These are phyloP conservation scores for Drosophila mercatorum DNA, from an alignment of 2,888 invertebrate species.

Conservation along the genomic window DNA sequence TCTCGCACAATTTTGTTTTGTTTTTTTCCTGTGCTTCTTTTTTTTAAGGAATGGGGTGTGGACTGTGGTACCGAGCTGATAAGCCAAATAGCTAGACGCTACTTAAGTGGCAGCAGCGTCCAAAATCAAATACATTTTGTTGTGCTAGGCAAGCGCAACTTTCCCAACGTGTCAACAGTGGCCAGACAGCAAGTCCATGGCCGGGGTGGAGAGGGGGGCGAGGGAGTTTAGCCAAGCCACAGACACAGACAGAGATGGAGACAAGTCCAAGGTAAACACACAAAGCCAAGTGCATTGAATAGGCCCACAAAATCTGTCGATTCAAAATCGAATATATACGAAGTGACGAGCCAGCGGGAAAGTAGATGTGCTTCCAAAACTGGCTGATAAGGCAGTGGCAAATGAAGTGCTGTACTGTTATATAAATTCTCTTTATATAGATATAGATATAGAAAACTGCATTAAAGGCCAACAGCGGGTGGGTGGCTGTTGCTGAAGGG, in stretches of 20 bases:
- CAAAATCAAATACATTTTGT: conserved; percentile 49
- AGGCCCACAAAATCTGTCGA: conserved; percentile 24
- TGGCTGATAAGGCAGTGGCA: conserved; percentile 5
- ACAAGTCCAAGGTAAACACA: conserved; percentile 47
- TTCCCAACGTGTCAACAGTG: conserved; percentile 73
- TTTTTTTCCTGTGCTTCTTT: neutral
- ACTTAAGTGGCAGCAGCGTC: conserved; percentile 64
- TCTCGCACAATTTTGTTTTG: conserved; percentile 14
- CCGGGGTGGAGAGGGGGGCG: too few relatives aligned
- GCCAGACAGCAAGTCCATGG: conserved; percentile 30
- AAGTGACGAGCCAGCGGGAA: conserved; percentile 42
- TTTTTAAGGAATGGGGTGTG: conserved; percentile 3
- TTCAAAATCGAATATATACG: conserved; percentile 32
- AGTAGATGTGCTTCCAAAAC: neutral
- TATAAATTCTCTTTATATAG: neutral
- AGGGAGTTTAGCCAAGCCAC: neutral
- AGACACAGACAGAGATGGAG: conserved; percentile 5
- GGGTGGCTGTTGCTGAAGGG: neutral
- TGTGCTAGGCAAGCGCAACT: conserved; percentile 65
- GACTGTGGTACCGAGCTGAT: conserved; percentile 25
- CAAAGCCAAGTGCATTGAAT: conserved; percentile 41
- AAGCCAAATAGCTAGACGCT: conserved; percentile 48
- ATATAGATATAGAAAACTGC: neutral
- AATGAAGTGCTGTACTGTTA: neutral
- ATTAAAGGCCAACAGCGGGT: neutral